Evolutionary conservation across 2,797 vertebrate species (phyloP).

Genomic region (Selene dorsalis): DNA sequence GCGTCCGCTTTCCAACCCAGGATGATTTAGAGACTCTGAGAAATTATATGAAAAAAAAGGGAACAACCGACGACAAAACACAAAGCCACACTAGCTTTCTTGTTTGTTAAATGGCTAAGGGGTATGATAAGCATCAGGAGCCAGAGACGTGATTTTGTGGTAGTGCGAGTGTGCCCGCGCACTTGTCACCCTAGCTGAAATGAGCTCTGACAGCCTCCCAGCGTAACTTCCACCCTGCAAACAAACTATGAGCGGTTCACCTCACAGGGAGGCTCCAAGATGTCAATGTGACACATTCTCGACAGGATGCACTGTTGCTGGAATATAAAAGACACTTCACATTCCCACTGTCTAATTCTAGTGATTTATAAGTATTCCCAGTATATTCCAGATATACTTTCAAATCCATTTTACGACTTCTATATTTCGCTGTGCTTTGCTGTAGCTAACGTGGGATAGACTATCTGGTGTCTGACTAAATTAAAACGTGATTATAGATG

Average conservation of each 20-base stretch:
- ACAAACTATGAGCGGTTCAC: conserved; percentile 64
- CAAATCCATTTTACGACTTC: conserved; percentile 8
- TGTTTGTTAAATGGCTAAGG: conserved; percentile 65
- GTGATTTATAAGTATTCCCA: conserved; percentile 25
- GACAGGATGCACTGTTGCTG: conserved; percentile 52
- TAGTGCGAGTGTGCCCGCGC: conserved; percentile 65
- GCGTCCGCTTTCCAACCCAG: background rate
- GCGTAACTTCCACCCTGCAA: conserved; percentile 55
- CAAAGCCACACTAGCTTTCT: conserved; percentile 55
- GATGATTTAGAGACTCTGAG: conserved; percentile 27
- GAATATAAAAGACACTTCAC: conserved; percentile 47
- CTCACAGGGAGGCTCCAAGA: conserved; percentile 59
- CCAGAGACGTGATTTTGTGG: conserved; percentile 72
- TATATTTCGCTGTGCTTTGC: conserved; percentile 21
- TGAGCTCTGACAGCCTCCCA: conserved; percentile 74
- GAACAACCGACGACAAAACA: conserved; percentile 41
- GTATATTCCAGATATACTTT: conserved; percentile 35
- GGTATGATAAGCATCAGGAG: conserved; percentile 68
- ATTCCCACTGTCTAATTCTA: conserved; percentile 38
- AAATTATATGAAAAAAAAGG: conserved; percentile 17
- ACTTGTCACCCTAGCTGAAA: conserved; percentile 70
- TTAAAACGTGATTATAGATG: conserved; percentile 38
- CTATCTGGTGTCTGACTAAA: conserved; percentile 18
- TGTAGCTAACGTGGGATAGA: background rate
- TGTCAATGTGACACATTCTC: conserved; percentile 64